A percentile compares a stretch with the other conserved stretches of the same genome.
phyloP scores from a whole-genome alignment of 2,888 invertebrate genomes.

The Scrobipalpa costella region DNA sequence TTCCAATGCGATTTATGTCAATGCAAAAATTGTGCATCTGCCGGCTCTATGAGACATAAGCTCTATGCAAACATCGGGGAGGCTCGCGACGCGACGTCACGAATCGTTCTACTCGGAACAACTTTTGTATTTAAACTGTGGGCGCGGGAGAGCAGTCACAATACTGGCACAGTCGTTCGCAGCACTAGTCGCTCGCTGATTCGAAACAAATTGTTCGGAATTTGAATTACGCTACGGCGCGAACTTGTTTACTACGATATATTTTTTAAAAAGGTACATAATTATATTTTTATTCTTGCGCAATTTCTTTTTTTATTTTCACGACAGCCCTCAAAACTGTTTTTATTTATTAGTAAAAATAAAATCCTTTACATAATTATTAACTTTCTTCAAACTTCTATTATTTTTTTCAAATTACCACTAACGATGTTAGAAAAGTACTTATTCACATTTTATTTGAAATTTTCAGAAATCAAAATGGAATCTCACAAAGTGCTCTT shows the following conservation, averaged over 20 bases:
- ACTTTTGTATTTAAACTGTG: constrained; percentile 19
- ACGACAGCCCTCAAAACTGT: too few species aligned
- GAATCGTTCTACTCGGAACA: not conserved
- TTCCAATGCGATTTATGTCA: too few species aligned
- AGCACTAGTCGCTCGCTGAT: not conserved
- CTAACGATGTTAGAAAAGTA: too few species aligned
- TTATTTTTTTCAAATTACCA: too few species aligned
- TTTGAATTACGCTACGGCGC: not conserved
- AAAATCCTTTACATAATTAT: not conserved
- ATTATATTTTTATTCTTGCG: too few species aligned
- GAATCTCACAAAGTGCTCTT: constrained; percentile 46
- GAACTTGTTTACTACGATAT: not conserved
- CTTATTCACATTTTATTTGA: not conserved
- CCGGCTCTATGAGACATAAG: constrained; percentile 5
- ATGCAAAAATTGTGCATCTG: not conserved
- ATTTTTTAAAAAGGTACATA: not conserved
- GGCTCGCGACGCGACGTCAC: not conserved
- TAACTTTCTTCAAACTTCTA: not conserved
- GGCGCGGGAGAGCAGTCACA: constrained; percentile 30
- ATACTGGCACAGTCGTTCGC: not conserved
- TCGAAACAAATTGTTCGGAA: not conserved
- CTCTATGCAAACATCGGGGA: not conserved
- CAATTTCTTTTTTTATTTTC: not conserved
- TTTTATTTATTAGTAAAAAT: too few species aligned
- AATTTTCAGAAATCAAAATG: constrained; percentile 44